Base-by-base conservation (phyloP, 2,113 vertebrate genomes). In the Electrona antarctica region DNA sequence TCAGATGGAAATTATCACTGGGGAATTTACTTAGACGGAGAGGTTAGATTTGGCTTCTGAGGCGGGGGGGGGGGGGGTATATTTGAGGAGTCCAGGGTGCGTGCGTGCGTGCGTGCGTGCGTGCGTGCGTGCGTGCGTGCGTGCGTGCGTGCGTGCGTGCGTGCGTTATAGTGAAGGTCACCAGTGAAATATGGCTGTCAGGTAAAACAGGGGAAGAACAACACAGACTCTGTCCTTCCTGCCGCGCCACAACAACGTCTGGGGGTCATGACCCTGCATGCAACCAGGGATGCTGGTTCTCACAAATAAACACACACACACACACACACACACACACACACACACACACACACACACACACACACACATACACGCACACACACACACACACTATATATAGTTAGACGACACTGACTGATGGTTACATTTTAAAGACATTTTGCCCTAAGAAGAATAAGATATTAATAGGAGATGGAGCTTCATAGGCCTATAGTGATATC, bases 151-250 rank as follows among this genome's bases (percentile, higher is more conserved):
- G 45, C 50, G 10, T n/a, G 50, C 67, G 47, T 57, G 60, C 11
- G 9, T 77, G 6, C 69, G 49, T 78, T 81, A 58, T 33, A 71
- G 55, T 88, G 79, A 85, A 85, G 87, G 91, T 91, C 81, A 84
- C 12, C 69, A 89, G 80, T 92, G 85, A 87, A 92, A 89, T 92
- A 91, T 85, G 86, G 88, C 88, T 94, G 92, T 94, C 93, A 95
- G 93, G 74, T 92, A 93, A 21, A 21, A 21, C 81, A 73, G 80
- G 69, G 89, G 86, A 92, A 95, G 90, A 92, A 91, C 69, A 94
- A 94, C 92, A 92, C 92, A 93, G 93, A 91, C 93, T 89, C 86
- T 86, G 87, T 88, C 82, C 90, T 94, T 93, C 92, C 90, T 93
- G 92, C 77, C 80, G 56, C 85, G 62, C 73, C 84, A 83, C 55